Percentiles rank a stretch among this genome's conserved stretches.
phyloP scores from a whole-genome alignment of 53 echinoderm and acorn worm species.

The Paracentrotus lividus region DNA sequence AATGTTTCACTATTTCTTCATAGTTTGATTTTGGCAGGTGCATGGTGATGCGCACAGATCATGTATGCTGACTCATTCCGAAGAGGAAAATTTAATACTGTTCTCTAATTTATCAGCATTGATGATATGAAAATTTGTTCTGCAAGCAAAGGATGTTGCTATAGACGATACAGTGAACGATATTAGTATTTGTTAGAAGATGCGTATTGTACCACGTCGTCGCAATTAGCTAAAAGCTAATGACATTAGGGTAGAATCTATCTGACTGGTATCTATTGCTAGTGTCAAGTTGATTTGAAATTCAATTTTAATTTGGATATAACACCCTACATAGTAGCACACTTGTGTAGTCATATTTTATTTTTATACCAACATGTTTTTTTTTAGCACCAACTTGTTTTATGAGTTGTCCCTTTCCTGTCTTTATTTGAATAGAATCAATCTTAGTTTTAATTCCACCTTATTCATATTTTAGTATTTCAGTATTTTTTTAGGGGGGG shows the following conservation, averaged over 20 bases:
- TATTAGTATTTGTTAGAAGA: neutral
- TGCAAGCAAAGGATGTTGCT: neutral
- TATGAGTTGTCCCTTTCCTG: neutral
- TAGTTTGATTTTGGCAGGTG: neutral
- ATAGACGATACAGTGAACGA: neutral
- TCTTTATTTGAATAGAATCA: neutral
- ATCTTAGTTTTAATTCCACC: too few species aligned
- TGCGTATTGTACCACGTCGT: neutral
- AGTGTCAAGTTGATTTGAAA: neutral
- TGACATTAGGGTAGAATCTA: neutral
- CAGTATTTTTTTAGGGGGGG: neutral
- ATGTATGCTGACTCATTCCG: neutral
- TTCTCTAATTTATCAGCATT: neutral
- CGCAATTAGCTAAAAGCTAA: conserved; percentile 41
- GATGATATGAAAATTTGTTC: neutral
- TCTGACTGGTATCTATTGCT: neutral
- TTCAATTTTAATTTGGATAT: neutral
- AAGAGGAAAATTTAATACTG: neutral
- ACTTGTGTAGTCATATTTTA: neutral
- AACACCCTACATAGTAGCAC: neutral
- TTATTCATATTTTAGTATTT: too few species aligned
- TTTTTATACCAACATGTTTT: neutral
- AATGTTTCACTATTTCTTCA: neutral
- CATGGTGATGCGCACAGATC: neutral
- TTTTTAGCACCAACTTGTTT: too few species aligned